phyloP scores from a whole-genome alignment of 2,113 vertebrate genomes.

The Vidua macroura region DNA sequence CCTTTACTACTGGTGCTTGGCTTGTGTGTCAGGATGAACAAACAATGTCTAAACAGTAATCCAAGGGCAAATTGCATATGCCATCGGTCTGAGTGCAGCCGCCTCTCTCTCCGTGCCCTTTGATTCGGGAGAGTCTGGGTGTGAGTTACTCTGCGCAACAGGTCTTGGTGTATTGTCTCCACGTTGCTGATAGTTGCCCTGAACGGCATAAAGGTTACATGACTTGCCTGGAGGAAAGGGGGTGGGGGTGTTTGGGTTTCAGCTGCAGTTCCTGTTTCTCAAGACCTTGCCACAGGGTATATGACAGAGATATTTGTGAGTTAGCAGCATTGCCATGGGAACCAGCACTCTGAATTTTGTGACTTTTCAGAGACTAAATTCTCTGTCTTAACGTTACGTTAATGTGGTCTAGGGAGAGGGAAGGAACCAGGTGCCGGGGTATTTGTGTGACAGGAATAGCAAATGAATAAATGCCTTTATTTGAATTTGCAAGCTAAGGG shows the following conservation, averaged over 20 bases:
- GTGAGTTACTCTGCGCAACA: neutral
- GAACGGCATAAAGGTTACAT: neutral
- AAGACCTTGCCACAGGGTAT: conserved; percentile 16
- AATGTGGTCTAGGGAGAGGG: neutral
- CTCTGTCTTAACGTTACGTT: neutral
- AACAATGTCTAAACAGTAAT: conserved; percentile 33
- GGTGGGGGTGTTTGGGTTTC: neutral
- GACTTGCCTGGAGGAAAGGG: neutral
- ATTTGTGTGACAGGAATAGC: conserved; percentile 40
- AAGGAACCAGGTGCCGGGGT: neutral
- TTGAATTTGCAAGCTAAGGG: conserved; percentile 57
- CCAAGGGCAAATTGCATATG: neutral
- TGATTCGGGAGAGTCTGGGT: neutral
- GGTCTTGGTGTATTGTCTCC: neutral
- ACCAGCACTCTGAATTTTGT: neutral
- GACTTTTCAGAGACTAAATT: neutral
- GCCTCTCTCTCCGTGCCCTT: neutral
- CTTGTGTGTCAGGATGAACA: neutral
- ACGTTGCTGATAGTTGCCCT: neutral
- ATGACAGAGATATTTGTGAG: neutral
- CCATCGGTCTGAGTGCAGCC: neutral
- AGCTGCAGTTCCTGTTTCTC: conserved; percentile 35
- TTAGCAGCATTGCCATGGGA: conserved; percentile 27
- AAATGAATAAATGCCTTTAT: conserved; percentile 51
- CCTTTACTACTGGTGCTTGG: neutral